Evolutionary conservation across 2,797 vertebrate genomes (phyloP).

Genomic region (Cottoperca gobio): DNA sequence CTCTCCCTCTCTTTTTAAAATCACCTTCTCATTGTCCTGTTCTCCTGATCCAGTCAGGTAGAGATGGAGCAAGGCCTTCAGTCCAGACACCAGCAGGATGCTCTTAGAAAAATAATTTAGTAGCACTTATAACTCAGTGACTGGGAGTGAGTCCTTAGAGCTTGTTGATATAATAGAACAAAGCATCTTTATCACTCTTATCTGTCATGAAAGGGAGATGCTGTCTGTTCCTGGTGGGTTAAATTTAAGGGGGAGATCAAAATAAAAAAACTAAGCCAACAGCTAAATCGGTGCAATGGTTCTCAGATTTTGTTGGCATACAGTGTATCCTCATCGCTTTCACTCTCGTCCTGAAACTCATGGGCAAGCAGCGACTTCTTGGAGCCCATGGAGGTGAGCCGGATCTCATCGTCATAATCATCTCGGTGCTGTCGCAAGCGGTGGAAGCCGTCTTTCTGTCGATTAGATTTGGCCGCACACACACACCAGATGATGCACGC

Average conservation of each 20-base stretch:
- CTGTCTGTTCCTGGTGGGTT: slow-evolving; percentile 31
- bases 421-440: slow-evolving; percentile 95
- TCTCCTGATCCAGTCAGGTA: slow-evolving; percentile 43
- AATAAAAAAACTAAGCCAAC: slow-evolving; percentile 36
- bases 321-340: slow-evolving; percentile 97
- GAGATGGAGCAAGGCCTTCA: slow-evolving; percentile 34
- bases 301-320: slow-evolving; percentile 97
- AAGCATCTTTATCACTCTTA: slow-evolving; percentile 33
- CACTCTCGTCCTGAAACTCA: slow-evolving; percentile 98
- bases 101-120: slow-evolving; percentile 33
- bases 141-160: slow-evolving; percentile 24
- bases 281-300: not conserved
- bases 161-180: slow-evolving; percentile 38
- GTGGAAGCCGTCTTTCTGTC: slow-evolving; percentile 97
- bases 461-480: slow-evolving; percentile 95
- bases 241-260: slow-evolving; percentile 32
- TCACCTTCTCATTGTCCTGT: not conserved
- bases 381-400: slow-evolving; percentile 94
- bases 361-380: slow-evolving; percentile 96
- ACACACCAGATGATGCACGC: slow-evolving; percentile 99
- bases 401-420: slow-evolving; percentile 96
- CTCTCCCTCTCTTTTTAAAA: not conserved
- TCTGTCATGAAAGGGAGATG: slow-evolving; percentile 18
- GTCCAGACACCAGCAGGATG: slow-evolving; percentile 32
- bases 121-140: slow-evolving; percentile 27